Conservation (phyloP, 2,113 vertebrate species). For the Siniperca knerii region DNA sequence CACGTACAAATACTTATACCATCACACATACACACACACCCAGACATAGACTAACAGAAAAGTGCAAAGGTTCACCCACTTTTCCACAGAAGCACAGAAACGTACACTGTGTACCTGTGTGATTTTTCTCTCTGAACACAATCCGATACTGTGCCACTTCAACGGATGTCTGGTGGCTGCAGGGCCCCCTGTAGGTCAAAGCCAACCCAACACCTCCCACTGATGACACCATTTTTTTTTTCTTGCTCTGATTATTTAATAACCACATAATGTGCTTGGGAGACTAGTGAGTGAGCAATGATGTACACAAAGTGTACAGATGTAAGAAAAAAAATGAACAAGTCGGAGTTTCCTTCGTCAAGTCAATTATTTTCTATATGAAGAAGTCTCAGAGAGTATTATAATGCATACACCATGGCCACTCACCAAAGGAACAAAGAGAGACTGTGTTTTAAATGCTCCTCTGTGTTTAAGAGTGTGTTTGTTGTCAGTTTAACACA, state of each 20-base stretch:
- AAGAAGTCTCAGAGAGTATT: background rate
- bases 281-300: background rate
- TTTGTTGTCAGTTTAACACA: background rate
- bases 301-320: background rate
- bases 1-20: background rate
- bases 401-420: background rate
- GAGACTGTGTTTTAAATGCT: background rate
- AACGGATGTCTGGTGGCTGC: background rate
- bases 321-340: no score
- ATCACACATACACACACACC: slow-evolving; percentile 2
- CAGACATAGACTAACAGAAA: background rate
- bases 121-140: background rate
- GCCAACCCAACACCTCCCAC: background rate
- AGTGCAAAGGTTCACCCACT: slow-evolving; percentile 9
- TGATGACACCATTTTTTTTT: background rate
- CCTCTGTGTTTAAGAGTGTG: background rate
- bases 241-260: background rate
- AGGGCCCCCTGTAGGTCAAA: slow-evolving; percentile 22
- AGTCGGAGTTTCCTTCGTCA: background rate
- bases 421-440: background rate
- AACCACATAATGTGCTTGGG: background rate
- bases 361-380: no score
- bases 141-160: background rate
- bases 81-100: slow-evolving; percentile 10
- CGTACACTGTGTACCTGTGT: slow-evolving; percentile 21